Evolutionary conservation across 1,140 invertebrate genomes (phyloP), one percentile per base, ranked within the genome.

Genomic region (Pogonomyrmex barbatus): DNA sequence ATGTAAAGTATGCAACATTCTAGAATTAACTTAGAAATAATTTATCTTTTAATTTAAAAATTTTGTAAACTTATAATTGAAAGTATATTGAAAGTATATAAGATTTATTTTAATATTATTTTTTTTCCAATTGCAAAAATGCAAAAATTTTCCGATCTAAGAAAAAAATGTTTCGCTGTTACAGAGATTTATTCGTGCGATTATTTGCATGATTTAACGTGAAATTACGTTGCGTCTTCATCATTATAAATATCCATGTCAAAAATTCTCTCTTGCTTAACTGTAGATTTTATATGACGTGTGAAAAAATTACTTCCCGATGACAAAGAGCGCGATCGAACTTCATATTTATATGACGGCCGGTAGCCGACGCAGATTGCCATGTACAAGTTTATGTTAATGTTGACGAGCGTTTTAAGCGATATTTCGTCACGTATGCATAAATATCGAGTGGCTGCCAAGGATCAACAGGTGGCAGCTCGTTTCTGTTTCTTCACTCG

Each of bases 401-500:
- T 54, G 39, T 39, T 47, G 47, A 52, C 75, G 33, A 58, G 24
- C 47, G 4, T 17, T 30, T 50, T 50, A 54, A 63, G 54, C 52
- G 68, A 85, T 73, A 85, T 85, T 83, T 77, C 63, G 39, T 47
- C 45, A 54, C 71, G 70, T 52, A 54, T 58, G 33, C 50, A 88
- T 89, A 86, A 89, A 85, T 86, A 89, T 89, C 42, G n/a, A 39
- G 62, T 68, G 62, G 62, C 47, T 76, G 45, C 54, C 70, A 56
- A 17, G 75, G 67, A 89, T 89, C 87, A 89, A 89, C 87, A 89
- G 76, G 88, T 89, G 85, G 87, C 87, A 81, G 71, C 76, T 85
- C 82, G 39, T 45, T 60, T 81, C 42, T 60, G 56, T 52, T 8
- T 56, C 47, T 47, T 83, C 77, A 63, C 30, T 45, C 68, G 50